A percentile compares a stretch with the other conserved stretches of the same genome.
These are phyloP conservation scores for Heliocidaris erythrogramma DNA, from an alignment of 35 echinoderm and acorn worm genomes.

Conservation along the genomic window DNA sequence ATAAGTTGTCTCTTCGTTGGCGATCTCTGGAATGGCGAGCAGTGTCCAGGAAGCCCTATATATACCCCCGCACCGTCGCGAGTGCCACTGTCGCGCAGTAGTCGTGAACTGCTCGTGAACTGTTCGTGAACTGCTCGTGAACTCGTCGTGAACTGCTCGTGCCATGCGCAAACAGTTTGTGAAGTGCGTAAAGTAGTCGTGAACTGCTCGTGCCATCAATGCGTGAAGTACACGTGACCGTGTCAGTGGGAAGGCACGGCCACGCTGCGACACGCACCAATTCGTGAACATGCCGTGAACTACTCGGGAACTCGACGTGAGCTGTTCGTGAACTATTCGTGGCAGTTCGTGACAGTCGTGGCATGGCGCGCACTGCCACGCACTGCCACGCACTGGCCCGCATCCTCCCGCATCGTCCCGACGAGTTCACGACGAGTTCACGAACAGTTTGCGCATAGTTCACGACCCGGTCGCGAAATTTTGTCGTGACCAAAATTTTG, in stretches of 20 bases:
- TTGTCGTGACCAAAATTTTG: constrained; percentile 58
- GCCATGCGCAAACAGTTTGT: neutral
- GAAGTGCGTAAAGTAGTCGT: too few relatives aligned
- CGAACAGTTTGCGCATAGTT: constrained; percentile 53
- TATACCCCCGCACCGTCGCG: constrained; percentile 51
- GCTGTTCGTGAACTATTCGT: constrained; percentile 21
- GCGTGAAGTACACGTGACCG: too few relatives aligned
- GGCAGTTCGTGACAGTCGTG: constrained; percentile 20
- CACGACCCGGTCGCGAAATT: constrained; percentile 30
- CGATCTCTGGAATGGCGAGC: constrained; percentile 64
- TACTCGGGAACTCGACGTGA: constrained; percentile 14
- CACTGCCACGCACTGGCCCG: too few relatives aligned
- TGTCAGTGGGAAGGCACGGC: too few relatives aligned
- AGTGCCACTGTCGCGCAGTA: constrained; percentile 40
- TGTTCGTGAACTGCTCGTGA: constrained; percentile 25
- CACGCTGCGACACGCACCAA: too few relatives aligned
- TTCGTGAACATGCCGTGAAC: constrained; percentile 38
- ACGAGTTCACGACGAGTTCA: constrained; percentile 47
- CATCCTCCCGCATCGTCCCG: constrained; percentile 28
- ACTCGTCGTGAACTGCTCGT: constrained; percentile 6
- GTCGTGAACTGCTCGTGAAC: constrained; percentile 44
- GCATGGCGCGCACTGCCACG: too few relatives aligned
- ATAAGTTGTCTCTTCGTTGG: constrained; percentile 66
- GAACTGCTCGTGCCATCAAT: too few relatives aligned
- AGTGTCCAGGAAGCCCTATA: constrained; percentile 60